Evolutionary conservation across 2,888 invertebrate genomes (phyloP).

Genomic region (Epirrhoe tristata): DNA sequence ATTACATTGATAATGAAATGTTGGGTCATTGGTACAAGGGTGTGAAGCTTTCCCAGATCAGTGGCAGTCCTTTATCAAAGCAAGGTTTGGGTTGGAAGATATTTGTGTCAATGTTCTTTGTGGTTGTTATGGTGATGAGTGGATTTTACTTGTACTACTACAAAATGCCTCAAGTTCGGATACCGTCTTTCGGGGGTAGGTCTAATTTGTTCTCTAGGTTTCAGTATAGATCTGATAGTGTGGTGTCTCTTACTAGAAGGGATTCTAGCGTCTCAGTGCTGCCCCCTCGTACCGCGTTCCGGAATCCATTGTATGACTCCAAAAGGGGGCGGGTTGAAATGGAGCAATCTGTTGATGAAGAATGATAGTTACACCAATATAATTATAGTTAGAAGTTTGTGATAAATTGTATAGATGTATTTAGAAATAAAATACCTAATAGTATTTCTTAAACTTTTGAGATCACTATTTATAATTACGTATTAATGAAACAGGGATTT

Average conservation of each 20-base stretch:
- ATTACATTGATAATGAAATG: constrained; percentile 58
- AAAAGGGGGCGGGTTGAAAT: constrained; percentile 69
- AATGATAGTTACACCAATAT: constrained; percentile 38
- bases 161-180: constrained; percentile 54
- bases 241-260: constrained; percentile 72
- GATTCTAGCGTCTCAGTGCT: constrained; percentile 60
- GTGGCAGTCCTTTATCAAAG: constrained; percentile 67
- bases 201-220: constrained; percentile 63
- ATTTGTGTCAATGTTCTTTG: constrained; percentile 68
- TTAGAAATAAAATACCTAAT: background rate
- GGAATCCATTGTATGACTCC: constrained; percentile 76
- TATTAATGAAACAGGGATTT: too few relatives aligned
- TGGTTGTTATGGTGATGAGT: constrained; percentile 59
- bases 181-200: constrained; percentile 49
- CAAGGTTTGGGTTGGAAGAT: constrained; percentile 66
- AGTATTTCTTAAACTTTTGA: too few relatives aligned
- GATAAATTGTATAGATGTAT: background rate
- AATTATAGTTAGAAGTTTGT: background rate
- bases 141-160: constrained; percentile 72
- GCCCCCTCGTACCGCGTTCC: constrained; percentile 63
- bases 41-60: constrained; percentile 55
- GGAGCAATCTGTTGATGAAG: constrained; percentile 59
- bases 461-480: too few relatives aligned
- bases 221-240: constrained; percentile 71
- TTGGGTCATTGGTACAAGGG: constrained; percentile 59